phyloP scores from a whole-genome alignment of 2,113 vertebrate species.

The Smithornis capensis region DNA sequence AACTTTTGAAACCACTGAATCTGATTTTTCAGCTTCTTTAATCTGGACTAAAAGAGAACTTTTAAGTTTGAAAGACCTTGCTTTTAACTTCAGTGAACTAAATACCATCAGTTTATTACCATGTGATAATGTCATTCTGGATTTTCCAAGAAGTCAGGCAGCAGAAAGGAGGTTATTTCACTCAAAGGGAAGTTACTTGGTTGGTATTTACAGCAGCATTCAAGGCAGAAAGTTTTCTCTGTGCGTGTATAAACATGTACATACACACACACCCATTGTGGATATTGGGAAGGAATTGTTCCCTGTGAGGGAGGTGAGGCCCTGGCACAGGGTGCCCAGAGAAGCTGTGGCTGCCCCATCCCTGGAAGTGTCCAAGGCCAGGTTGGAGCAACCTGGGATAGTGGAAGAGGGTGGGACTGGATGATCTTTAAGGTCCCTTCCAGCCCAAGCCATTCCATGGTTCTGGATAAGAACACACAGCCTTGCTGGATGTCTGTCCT shows the following conservation, averaged over 20 bases:
- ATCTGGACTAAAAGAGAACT: background rate
- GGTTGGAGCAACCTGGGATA: background rate
- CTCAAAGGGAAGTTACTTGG: background rate
- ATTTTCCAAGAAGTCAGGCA: background rate
- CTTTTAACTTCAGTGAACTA: background rate
- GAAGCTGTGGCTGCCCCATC: background rate
- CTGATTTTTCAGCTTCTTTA: background rate
- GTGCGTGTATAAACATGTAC: background rate
- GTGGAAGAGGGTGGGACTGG: background rate
- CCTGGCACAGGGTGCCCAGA: background rate
- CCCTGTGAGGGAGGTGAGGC: background rate
- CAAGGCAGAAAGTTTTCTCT: background rate
- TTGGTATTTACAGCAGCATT: background rate
- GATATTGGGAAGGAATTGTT: background rate
- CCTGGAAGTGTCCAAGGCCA: background rate
- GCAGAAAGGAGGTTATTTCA: background rate
- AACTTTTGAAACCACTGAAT: background rate
- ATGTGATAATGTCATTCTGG: background rate
- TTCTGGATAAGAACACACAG: rapidly evolving
- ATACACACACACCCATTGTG: rapidly evolving
- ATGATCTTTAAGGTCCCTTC: background rate
- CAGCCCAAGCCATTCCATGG: background rate
- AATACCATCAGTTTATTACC: background rate
- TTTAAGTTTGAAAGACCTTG: background rate
- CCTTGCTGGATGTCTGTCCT: background rate